Percentiles rank a stretch among this genome's conserved stretches.
These are phyloP conservation scores for Notiomystis cincta DNA, from an alignment of 2,113 vertebrate genomes.

Conservation along the genomic window DNA sequence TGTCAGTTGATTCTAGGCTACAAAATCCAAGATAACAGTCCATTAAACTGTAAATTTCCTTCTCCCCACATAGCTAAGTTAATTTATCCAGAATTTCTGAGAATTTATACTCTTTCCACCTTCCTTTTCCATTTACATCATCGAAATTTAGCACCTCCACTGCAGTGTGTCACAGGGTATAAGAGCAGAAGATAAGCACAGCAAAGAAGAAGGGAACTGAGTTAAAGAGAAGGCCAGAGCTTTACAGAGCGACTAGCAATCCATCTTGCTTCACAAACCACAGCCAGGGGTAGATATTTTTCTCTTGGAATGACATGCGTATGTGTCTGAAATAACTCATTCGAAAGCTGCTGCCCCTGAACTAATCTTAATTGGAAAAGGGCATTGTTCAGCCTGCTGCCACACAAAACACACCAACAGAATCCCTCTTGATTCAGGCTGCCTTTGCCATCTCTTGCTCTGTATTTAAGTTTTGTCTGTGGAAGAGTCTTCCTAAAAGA, in stretches of 20 bases:
- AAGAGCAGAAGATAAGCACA: neutral
- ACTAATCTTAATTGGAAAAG: neutral
- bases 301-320: neutral
- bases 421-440: neutral
- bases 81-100: neutral
- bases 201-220: neutral
- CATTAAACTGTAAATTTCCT: neutral
- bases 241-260: neutral
- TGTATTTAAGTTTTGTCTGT: neutral
- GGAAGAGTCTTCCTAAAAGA: neutral
- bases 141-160: neutral
- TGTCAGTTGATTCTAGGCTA: neutral
- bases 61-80: neutral
- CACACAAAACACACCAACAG: neutral
- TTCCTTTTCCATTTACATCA: neutral
- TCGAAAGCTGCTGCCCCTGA: neutral
- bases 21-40: neutral
- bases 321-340: slow-evolving; percentile 1
- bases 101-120: neutral
- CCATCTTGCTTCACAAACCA: slow-evolving; percentile 8
- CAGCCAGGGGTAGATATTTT: neutral
- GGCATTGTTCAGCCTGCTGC: neutral
- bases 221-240: neutral
- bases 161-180: neutral
- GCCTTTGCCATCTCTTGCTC: neutral